phyloP scores from a whole-genome alignment of 2,113 vertebrate species.

The Microtus ochrogaster region DNA sequence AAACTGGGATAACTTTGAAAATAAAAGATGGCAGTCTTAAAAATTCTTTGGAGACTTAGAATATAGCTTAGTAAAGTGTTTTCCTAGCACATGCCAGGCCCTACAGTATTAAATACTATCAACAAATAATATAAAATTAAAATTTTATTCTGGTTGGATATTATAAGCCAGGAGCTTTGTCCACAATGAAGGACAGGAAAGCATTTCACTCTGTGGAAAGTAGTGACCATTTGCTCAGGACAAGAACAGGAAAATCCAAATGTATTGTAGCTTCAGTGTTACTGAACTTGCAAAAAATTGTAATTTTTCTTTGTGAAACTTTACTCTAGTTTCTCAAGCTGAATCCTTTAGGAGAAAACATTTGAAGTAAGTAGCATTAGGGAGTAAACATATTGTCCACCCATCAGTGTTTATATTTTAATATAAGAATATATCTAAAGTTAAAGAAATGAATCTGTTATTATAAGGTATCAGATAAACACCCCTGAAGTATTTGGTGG shows the following conservation, averaged over 20 bases:
- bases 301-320: constrained; percentile 21
- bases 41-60: not conserved
- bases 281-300: not conserved
- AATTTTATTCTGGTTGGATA: not conserved
- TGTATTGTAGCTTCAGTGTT: not conserved
- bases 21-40: not conserved
- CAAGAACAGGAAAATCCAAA: not conserved
- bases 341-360: constrained; percentile 9
- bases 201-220: not conserved
- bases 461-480: not conserved
- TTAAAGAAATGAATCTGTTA: constrained; percentile 21
- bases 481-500: not conserved
- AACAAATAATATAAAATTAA: not conserved
- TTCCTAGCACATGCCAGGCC: not conserved
- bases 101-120: not conserved
- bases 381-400: not conserved
- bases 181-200: not conserved
- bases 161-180: not conserved
- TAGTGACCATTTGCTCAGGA: not conserved
- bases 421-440: not conserved
- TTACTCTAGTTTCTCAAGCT: constrained; percentile 41
- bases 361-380: not conserved
- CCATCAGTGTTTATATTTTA: constrained; percentile 26
- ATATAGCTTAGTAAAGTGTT: not conserved
- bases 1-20: constrained; percentile 1